phyloP scores from a whole-genome alignment of 2,797 vertebrate genomes.

The Chrysocyon brachyurus region DNA sequence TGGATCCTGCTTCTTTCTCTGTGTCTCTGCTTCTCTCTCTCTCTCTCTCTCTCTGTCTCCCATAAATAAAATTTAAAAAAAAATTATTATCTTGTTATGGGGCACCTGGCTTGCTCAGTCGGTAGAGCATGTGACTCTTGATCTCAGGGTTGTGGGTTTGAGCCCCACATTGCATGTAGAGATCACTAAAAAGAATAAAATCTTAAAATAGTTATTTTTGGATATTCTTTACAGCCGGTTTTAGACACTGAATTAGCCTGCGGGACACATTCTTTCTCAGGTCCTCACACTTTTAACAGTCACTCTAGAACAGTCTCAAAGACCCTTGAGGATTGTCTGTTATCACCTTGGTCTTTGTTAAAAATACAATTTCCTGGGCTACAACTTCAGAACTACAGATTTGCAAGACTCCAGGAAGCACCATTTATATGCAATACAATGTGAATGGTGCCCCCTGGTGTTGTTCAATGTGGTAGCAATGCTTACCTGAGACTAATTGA shows the following conservation, averaged over 20 bases:
- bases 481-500: not conserved
- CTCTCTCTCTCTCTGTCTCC: too few relatives aligned
- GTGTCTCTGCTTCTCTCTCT: too few relatives aligned
- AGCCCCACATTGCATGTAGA: not conserved
- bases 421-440: constrained; percentile 65
- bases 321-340: not conserved
- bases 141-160: not conserved
- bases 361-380: constrained; percentile 72
- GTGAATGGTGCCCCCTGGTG: constrained; percentile 82
- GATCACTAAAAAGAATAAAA: not conserved
- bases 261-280: not conserved
- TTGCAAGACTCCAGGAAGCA: constrained; percentile 78
- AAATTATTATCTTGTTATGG: not conserved
- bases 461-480: constrained; percentile 61
- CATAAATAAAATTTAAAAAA: not conserved
- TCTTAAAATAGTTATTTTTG: not conserved
- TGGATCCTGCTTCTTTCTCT: too few relatives aligned
- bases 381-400: constrained; percentile 45
- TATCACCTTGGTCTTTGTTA: constrained; percentile 64
- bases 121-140: not conserved
- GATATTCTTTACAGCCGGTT: not conserved
- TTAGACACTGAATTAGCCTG: not conserved
- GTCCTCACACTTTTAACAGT: not conserved
- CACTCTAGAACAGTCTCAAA: not conserved
- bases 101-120: not conserved